Evolutionary conservation across 2,113 vertebrate genomes (phyloP).

Genomic region (Colaptes auratus): DNA sequence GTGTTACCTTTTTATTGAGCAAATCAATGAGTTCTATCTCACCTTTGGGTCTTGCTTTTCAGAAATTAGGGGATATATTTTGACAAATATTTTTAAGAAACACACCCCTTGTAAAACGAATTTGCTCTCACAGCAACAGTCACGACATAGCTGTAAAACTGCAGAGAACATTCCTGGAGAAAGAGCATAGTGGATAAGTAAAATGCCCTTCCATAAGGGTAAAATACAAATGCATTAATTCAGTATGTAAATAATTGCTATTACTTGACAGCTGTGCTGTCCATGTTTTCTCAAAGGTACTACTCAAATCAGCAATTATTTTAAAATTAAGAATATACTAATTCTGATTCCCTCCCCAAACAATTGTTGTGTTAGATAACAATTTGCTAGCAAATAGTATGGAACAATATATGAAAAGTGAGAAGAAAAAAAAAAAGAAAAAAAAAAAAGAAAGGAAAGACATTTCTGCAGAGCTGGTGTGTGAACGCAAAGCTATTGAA

Average conservation of each 20-base stretch:
- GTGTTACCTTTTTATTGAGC: background rate
- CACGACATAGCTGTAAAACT: background rate
- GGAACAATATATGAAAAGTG: background rate
- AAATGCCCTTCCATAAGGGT: background rate
- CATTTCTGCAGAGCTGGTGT: background rate
- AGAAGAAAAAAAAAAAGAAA: background rate
- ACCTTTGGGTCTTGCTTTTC: background rate
- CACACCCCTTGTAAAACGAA: background rate
- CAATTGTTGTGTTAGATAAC: background rate
- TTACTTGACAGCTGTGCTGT: background rate
- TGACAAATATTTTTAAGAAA: background rate
- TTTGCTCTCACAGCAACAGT: background rate
- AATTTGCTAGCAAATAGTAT: background rate
- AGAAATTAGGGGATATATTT: background rate
- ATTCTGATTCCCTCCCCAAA: background rate
- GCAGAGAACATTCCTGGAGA: background rate
- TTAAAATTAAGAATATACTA: slow-evolving; percentile 5
- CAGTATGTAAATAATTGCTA: slow-evolving; percentile 18
- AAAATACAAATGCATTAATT: background rate
- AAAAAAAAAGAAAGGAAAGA: background rate
- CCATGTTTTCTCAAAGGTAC: background rate
- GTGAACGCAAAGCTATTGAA: slow-evolving; percentile 11
- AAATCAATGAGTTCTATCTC: background rate
- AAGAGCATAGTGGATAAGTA: background rate
- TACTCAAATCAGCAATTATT: background rate